phyloP scores from a whole-genome alignment of 2,888 invertebrate species.

The Troglohyphantes excavatus region DNA sequence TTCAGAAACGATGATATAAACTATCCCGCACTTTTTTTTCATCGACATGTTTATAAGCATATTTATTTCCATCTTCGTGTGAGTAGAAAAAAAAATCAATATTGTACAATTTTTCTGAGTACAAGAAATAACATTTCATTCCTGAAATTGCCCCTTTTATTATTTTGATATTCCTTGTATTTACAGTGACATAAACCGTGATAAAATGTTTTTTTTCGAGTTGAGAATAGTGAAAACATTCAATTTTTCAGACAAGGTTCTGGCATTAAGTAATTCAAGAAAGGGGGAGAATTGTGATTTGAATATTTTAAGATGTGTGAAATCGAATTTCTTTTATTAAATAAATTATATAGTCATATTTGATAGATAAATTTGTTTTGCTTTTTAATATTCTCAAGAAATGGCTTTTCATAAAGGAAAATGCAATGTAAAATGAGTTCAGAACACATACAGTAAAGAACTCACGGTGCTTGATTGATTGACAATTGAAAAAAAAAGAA shows the following conservation, averaged over 20 bases:
- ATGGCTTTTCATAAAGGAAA: no score
- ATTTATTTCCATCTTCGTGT: neutral
- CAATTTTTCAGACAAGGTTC: neutral
- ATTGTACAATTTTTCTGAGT: neutral
- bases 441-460: no score
- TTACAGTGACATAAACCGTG: constrained; percentile 9
- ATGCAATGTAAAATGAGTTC: no score
- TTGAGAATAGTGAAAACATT: neutral
- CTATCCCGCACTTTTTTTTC: neutral
- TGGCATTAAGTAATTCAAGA: constrained; percentile 4
- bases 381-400: no score
- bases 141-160: constrained; percentile 2
- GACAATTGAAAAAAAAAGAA: no score
- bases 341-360: no score
- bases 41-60: neutral
- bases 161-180: neutral
- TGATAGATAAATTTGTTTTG: no score
- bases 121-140: neutral
- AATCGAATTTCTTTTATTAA: no score
- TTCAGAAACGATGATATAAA: neutral
- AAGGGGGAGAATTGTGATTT: neutral
- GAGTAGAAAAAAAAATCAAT: neutral
- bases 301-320: neutral
- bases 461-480: no score
- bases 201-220: neutral